phyloP scores from a whole-genome alignment of 2,888 invertebrate genomes.

The Icerya purchasi region DNA sequence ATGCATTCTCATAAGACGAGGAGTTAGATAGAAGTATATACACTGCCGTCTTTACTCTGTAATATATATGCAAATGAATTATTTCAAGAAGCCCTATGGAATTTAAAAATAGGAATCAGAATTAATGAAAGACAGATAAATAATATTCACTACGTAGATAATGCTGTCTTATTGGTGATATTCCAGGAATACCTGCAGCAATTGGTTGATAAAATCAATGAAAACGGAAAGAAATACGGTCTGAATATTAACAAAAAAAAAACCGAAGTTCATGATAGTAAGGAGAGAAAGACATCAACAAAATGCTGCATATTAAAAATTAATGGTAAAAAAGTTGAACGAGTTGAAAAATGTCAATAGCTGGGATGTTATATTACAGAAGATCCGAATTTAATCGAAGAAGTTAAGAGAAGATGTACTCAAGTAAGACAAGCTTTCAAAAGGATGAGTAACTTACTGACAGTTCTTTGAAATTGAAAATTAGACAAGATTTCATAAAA shows the following conservation, averaged over 20 bases:
- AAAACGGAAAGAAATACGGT: background rate
- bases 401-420: too few relatives aligned
- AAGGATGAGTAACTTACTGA: too few relatives aligned
- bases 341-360: background rate
- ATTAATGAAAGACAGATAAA: background rate
- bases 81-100: background rate
- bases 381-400: background rate
- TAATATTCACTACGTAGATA: background rate
- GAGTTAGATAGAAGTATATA: background rate
- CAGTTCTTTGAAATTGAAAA: too few relatives aligned
- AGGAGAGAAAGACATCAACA: background rate
- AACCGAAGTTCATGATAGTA: background rate
- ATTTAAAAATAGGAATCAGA: background rate
- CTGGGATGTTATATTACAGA: background rate
- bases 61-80: background rate
- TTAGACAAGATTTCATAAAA: too few relatives aligned
- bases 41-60: background rate
- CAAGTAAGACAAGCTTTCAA: too few relatives aligned
- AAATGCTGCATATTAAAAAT: too few relatives aligned
- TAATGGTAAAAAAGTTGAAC: background rate
- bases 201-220: background rate
- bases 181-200: background rate
- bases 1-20: background rate
- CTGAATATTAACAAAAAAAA: background rate
- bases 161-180: background rate